A percentile compares a stretch with the other conserved stretches of the same genome.
phyloP scores from a whole-genome alignment of 2,113 vertebrate species.

The Mus spicilegus region DNA sequence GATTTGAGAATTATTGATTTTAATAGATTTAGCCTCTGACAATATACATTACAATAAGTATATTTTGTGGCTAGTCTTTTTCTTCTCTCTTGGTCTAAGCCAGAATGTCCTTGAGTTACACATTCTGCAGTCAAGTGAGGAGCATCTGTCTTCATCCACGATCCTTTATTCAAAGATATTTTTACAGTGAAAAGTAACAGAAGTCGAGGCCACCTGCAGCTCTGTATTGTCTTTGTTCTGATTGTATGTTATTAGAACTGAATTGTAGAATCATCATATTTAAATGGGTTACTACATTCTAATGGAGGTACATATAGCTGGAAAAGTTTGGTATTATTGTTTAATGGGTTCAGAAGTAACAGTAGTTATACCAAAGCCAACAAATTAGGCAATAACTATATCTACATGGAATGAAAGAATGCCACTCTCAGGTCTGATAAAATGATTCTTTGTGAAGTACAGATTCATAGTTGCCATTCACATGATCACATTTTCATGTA shows the following conservation, averaged over 20 bases:
- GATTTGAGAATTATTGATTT: slow-evolving; percentile 34
- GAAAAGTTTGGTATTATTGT: background rate
- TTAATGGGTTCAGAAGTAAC: background rate
- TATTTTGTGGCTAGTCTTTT: background rate
- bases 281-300: background rate
- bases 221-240: background rate
- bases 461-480: background rate
- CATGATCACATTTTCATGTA: background rate
- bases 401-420: background rate
- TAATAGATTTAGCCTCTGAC: background rate
- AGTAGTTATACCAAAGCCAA: background rate
- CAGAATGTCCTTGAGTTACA: slow-evolving; percentile 1
- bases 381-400: background rate
- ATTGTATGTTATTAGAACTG: background rate
- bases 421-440: background rate
- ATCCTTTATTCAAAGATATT: slow-evolving; percentile 20
- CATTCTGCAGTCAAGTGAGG: background rate
- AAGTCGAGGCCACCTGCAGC: background rate
- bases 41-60: slow-evolving; percentile 11
- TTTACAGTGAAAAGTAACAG: slow-evolving; percentile 14
- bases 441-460: background rate
- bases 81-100: background rate
- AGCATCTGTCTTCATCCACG: background rate
- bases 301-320: background rate
- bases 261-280: background rate